phyloP scores from a whole-genome alignment of 2,797 vertebrate genomes.

The Paguma larvata region DNA sequence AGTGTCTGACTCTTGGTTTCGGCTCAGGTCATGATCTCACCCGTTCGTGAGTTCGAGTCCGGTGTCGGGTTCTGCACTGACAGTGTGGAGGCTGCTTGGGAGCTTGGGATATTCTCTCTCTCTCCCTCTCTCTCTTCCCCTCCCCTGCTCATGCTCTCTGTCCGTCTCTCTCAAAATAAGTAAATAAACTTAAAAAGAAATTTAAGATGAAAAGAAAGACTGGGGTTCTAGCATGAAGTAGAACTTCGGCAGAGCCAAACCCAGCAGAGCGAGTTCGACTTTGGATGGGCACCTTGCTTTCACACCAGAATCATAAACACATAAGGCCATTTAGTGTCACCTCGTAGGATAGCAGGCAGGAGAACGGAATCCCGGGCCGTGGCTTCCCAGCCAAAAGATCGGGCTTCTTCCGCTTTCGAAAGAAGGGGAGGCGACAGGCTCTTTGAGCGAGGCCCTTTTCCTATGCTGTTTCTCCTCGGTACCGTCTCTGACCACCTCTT shows the following conservation, averaged over 20 bases:
- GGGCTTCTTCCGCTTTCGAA: neutral
- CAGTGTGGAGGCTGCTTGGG: too few species aligned
- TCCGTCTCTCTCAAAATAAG: too few species aligned
- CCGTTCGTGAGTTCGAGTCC: too few species aligned
- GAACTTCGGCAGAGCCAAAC: neutral
- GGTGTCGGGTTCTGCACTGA: too few species aligned
- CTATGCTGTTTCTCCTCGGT: accelerated
- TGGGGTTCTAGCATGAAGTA: neutral
- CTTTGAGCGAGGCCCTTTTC: neutral
- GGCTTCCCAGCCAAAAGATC: too few species aligned
- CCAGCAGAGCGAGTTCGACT: neutral
- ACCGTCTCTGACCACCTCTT: neutral
- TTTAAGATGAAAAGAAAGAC: neutral
- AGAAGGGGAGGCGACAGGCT: neutral
- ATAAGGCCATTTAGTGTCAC: neutral
- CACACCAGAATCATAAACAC: neutral
- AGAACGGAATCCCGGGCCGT: neutral
- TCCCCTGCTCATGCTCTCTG: too few species aligned
- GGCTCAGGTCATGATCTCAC: too few species aligned
- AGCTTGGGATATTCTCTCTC: too few species aligned
- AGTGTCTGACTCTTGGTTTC: too few species aligned
- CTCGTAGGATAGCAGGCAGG: neutral
- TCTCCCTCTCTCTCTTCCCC: too few species aligned
- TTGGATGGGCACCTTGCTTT: accelerated
- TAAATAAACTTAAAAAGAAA: too few species aligned